Base-by-base conservation (phyloP, 1,140 invertebrate genomes). In the Hirudo medicinalis region DNA sequence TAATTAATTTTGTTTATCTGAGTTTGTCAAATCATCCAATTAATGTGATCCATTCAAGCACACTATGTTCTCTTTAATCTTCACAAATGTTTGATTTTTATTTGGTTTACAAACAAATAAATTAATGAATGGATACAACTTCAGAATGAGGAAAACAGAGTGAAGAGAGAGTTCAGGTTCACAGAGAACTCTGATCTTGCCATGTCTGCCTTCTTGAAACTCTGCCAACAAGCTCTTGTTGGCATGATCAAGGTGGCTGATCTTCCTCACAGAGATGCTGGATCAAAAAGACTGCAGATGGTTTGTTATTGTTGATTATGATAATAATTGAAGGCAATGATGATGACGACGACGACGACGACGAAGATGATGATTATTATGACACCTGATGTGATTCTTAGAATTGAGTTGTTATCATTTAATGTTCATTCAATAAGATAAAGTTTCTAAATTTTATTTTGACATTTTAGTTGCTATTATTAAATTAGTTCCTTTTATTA, bases 261-360 rank as follows among this genome's bases (percentile, higher is more conserved):
- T 69, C 76, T 69, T 71, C 55, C 67, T 74, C 74, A 71, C 76
- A 77, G 60, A 36, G 29, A 40, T 75, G 76, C 25, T 49, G 2
- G 19, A 20, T 77, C 15, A 25, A 73, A 5, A 67, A 70, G 36
- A 69, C 72, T 49, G 60, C 75, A 72, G 76, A 75, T 63, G 54
- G 71, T 75, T 27, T 40, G 49, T 36, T 54, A 6, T 53, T 72
- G 25, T 4, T 49, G 43, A 49, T 49, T 49, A 49, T 49, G 13
- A 49, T 49, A 2, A 17, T 49, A 8, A 22, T 25, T 4, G 2
- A 71, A 40, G 54, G 32, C 6, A 36, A 36, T 36, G 2, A 36
- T 36, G 32, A 36, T 3, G 32, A 36, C 6, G 32, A 36, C 6
- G 32, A 6, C 6, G 32, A 36, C 6, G 2, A 36, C 6, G 32